phyloP scores from a whole-genome alignment of 2,888 invertebrate genomes.

The Drosophila neoperkinsi region DNA sequence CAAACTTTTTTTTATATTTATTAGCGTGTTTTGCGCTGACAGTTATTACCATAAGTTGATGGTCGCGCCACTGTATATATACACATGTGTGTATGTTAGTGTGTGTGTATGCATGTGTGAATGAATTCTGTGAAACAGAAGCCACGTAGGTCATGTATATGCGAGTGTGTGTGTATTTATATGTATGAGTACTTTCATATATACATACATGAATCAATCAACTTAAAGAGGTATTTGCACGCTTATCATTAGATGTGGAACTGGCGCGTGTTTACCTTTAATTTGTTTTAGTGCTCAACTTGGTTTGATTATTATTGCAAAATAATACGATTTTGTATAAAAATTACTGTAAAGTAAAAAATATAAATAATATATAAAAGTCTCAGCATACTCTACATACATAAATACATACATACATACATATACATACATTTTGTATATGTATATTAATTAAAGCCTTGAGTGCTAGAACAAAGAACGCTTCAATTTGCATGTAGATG shows the following conservation, averaged over 20 bases:
- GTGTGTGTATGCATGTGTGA: neutral
- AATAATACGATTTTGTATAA: slow-evolving; percentile 17
- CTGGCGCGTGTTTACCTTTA: slow-evolving; percentile 68
- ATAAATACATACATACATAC: neutral
- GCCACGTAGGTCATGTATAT: slow-evolving; percentile 10
- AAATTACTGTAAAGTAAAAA: slow-evolving; percentile 24
- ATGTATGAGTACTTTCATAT: neutral
- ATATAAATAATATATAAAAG: neutral
- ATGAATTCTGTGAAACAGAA: slow-evolving; percentile 4
- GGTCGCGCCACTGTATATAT: slow-evolving; percentile 46
- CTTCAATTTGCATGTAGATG: neutral
- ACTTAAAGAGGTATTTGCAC: slow-evolving; percentile 54
- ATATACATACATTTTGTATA: neutral
- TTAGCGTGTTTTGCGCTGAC: slow-evolving; percentile 20
- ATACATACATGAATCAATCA: slow-evolving; percentile 39
- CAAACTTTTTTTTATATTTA: slow-evolving; percentile 8
- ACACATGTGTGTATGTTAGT: neutral
- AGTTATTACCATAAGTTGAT: slow-evolving; percentile 54
- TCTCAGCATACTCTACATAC: neutral
- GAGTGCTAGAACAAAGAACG: neutral
- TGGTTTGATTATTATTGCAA: slow-evolving; percentile 20
- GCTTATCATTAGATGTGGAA: slow-evolving; percentile 60
- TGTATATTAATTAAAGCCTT: neutral
- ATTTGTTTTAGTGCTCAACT: slow-evolving; percentile 39
- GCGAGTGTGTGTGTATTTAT: neutral